A percentile compares a stretch with the other conserved stretches of the same genome.
phyloP scores from a whole-genome alignment of 2,113 vertebrate genomes.

The Bucco capensis region DNA sequence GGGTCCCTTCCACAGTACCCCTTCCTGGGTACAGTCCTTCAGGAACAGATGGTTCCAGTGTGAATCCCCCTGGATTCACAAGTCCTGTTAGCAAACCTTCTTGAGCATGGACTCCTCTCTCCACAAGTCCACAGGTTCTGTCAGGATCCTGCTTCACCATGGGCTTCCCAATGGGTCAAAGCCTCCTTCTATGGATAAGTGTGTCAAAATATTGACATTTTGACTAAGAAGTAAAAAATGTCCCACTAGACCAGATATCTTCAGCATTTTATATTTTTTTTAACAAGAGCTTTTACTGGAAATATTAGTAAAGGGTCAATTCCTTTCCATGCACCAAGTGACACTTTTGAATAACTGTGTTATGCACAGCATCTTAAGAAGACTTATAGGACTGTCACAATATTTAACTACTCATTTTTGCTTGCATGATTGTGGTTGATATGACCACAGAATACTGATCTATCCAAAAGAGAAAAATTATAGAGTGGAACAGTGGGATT shows the following conservation, averaged over 20 bases:
- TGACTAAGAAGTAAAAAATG: constrained; percentile 40
- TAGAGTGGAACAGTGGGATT: constrained; percentile 75
- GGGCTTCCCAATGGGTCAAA: neutral
- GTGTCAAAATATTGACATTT: neutral
- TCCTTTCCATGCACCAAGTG: constrained; percentile 41
- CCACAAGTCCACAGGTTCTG: neutral
- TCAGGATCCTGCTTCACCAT: neutral
- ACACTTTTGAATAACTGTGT: constrained; percentile 58
- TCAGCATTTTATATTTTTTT: constrained; percentile 25
- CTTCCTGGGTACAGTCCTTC: neutral
- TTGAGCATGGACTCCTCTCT: neutral
- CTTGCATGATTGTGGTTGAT: constrained; percentile 70
- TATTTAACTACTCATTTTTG: constrained; percentile 75
- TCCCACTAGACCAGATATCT: neutral
- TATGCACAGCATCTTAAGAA: constrained; percentile 9
- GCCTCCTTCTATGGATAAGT: neutral
- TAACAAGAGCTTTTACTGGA: constrained; percentile 42
- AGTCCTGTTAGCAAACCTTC: neutral
- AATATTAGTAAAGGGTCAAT: constrained; percentile 41
- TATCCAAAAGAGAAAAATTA: constrained; percentile 77
- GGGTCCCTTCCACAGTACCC: neutral
- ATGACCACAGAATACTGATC: constrained; percentile 74
- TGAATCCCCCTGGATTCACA: neutral
- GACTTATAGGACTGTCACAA: constrained; percentile 64
- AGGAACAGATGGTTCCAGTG: neutral